Evolutionary conservation across 2,797 vertebrate genomes (phyloP).

Genomic region (Channa striata): DNA sequence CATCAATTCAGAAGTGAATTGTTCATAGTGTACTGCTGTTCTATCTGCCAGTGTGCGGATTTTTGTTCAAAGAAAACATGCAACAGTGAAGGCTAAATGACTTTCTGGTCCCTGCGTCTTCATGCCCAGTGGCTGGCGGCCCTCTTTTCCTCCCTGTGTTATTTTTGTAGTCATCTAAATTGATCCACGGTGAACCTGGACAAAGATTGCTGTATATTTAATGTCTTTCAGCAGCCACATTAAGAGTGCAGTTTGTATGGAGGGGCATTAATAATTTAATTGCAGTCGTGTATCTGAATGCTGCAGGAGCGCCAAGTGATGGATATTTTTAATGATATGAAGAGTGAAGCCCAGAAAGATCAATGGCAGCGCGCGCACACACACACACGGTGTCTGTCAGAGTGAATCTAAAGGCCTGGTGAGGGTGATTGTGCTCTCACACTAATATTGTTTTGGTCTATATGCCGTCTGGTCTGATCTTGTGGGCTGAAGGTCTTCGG

Average conservation of each 20-base stretch:
- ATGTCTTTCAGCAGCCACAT: slow-evolving; percentile 77
- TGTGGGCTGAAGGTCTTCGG: slow-evolving; percentile 79
- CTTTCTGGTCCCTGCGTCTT: slow-evolving; percentile 40
- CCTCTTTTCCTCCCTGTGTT: slow-evolving; percentile 45
- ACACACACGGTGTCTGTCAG: slow-evolving; percentile 48
- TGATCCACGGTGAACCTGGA: slow-evolving; percentile 76
- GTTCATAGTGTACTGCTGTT: slow-evolving; percentile 59
- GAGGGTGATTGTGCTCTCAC: slow-evolving; percentile 59
- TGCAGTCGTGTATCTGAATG: slow-evolving; percentile 77
- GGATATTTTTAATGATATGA: slow-evolving; percentile 79
- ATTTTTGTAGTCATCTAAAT: slow-evolving; percentile 73
- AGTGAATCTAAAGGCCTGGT: slow-evolving; percentile 60
- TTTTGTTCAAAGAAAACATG: no score
- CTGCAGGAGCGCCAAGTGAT: slow-evolving; percentile 68
- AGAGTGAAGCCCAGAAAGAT: slow-evolving; percentile 68
- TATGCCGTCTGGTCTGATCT: slow-evolving; percentile 76
- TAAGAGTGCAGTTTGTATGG: slow-evolving; percentile 66
- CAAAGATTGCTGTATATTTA: slow-evolving; percentile 78
- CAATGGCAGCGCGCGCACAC: slow-evolving; percentile 47
- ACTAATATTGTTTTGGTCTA: slow-evolving; percentile 71
- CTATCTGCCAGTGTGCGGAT: slow-evolving; percentile 73
- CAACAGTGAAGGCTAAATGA: slow-evolving; percentile 68
- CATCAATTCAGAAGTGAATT: slow-evolving; percentile 57
- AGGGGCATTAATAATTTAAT: slow-evolving; percentile 82
- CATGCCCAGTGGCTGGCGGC: slow-evolving; percentile 35